Conservation (phyloP, 2,797 vertebrate species). For the Xenentodon cancila region DNA sequence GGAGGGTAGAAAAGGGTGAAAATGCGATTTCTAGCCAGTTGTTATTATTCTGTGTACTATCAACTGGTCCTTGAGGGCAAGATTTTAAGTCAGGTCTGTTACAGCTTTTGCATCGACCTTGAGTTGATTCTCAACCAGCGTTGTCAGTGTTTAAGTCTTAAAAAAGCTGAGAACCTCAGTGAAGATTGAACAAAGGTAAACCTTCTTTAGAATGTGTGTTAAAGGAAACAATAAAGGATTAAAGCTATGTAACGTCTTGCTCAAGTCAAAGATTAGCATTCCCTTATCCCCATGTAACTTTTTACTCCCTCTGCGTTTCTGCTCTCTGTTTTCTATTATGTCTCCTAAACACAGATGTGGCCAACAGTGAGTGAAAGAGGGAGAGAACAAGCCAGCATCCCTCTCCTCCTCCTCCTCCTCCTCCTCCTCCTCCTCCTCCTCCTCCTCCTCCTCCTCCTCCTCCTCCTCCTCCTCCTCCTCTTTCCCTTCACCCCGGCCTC, state of each 20-base stretch:
- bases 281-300: background rate
- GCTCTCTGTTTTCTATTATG: slow-evolving; percentile 41
- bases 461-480: slow-evolving; percentile 62
- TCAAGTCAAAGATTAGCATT: background rate
- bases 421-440: slow-evolving; percentile 64
- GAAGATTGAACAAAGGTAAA: background rate
- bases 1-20: slow-evolving; percentile 53
- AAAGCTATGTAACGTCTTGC: background rate
- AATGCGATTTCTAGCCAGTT: slow-evolving; percentile 41
- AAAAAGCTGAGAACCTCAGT: too few species aligned
- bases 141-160: too few species aligned
- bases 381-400: slow-evolving; percentile 51
- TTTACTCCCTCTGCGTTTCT: slow-evolving; percentile 11
- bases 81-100: background rate
- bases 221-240: background rate
- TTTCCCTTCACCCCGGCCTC: slow-evolving; percentile 72
- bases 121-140: background rate
- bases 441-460: slow-evolving; percentile 62
- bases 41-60: slow-evolving; percentile 40
- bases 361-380: slow-evolving; percentile 38
- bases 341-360: slow-evolving; percentile 63
- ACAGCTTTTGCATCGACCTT: background rate
- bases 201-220: background rate
- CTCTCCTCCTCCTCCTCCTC: slow-evolving; percentile 61
- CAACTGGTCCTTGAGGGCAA: slow-evolving; percentile 16